Evolutionary conservation across 1,140 invertebrate species (phyloP).

Genomic region (Lineus longissimus): DNA sequence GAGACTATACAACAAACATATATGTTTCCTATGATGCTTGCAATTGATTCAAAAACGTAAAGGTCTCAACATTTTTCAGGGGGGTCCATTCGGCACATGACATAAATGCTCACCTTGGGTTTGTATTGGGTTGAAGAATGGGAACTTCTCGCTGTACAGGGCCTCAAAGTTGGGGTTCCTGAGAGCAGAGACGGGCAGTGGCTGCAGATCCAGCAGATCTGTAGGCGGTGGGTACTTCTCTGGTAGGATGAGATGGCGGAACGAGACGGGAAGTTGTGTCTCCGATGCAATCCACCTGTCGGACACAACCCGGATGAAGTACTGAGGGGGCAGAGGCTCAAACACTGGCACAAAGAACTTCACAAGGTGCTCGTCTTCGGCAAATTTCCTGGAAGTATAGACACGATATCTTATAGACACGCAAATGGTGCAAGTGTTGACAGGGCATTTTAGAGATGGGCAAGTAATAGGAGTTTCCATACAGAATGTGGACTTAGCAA

Average conservation of each 20-base stretch:
- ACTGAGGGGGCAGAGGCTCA: constrained; percentile 96
- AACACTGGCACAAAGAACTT: constrained; percentile 99
- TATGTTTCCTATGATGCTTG: too few relatives aligned
- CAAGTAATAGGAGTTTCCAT: too few relatives aligned
- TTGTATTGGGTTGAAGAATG: constrained; percentile 98
- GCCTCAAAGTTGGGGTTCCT: constrained; percentile 81
- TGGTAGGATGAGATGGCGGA: constrained; percentile 93
- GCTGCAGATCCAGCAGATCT: constrained; percentile 95
- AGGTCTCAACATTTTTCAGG: background rate
- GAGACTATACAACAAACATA: too few relatives aligned
- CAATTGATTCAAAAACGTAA: background rate
- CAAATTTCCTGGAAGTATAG: constrained; percentile 67
- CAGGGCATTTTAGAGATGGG: too few relatives aligned
- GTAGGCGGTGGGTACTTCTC: constrained; percentile 98
- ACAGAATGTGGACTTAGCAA: too few relatives aligned
- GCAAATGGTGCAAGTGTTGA: too few relatives aligned
- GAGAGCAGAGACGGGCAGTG: constrained; percentile 75
- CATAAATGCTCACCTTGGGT: constrained; percentile 67
- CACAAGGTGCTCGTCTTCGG: constrained; percentile 88
- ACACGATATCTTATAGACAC: too few relatives aligned
- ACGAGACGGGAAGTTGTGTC: constrained; percentile 94
- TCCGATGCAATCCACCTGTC: constrained; percentile 70
- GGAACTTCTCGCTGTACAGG: constrained; percentile 79
- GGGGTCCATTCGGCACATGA: background rate
- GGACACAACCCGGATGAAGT: constrained; percentile 77